Evolutionary conservation across 2,113 vertebrate genomes (phyloP).

Genomic region (Amblyopsis rosae): DNA sequence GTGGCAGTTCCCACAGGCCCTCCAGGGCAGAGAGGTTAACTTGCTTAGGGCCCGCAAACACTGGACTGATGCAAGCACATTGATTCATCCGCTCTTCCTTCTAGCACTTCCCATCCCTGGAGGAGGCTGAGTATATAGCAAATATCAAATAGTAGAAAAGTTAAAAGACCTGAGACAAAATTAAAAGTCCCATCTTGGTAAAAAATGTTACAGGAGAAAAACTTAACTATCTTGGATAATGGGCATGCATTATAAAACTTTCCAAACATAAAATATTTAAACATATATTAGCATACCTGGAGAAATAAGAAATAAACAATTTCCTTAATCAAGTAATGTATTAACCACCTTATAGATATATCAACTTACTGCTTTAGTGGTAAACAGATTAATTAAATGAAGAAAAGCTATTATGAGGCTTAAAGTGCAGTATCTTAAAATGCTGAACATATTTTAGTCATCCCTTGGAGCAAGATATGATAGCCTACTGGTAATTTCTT

Average conservation of each 20-base stretch:
- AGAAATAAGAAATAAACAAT: too few species aligned
- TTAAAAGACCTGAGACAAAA: constrained; percentile 13
- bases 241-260: neutral
- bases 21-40: constrained; percentile 53
- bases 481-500: constrained; percentile 28
- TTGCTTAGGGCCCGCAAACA: constrained; percentile 49
- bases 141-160: constrained; percentile 44
- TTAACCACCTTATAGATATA: too few species aligned
- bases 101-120: constrained; percentile 39
- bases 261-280: too few species aligned
- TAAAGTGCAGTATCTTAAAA: constrained; percentile 32
- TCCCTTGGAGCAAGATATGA: constrained; percentile 44
- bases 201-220: too few species aligned
- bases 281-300: too few species aligned
- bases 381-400: neutral
- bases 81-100: constrained; percentile 32
- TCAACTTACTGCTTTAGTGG: too few species aligned
- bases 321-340: too few species aligned
- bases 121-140: constrained; percentile 38
- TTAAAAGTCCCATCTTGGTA: too few species aligned
- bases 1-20: constrained; percentile 48
- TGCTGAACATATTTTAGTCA: constrained; percentile 39
- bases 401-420: constrained; percentile 15
- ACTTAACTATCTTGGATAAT: neutral
- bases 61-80: constrained; percentile 57